Evolutionary conservation across 2,888 invertebrate genomes (phyloP).

Genomic region (Chelonus formosanus): DNA sequence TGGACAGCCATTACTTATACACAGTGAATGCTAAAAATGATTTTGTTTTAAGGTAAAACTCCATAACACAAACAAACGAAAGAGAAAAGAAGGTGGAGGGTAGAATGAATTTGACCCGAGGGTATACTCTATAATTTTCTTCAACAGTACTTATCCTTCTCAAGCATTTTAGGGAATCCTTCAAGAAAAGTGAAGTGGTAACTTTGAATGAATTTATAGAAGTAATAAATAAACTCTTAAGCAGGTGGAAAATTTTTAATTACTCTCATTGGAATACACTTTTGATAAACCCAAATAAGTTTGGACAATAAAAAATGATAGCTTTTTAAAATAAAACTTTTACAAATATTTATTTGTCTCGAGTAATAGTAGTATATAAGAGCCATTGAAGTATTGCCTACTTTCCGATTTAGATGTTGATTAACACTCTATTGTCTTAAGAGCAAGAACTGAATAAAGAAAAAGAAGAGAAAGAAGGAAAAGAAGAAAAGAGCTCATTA

Average conservation of each 20-base stretch:
- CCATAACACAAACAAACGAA: constrained; percentile 26
- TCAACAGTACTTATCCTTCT: constrained; percentile 24
- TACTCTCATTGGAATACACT: too few relatives aligned
- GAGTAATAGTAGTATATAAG: neutral
- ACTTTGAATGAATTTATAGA: constrained; percentile 16
- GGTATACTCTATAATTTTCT: constrained; percentile 27
- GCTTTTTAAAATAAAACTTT: too few relatives aligned
- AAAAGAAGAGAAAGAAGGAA: neutral
- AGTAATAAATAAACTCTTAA: constrained; percentile 24
- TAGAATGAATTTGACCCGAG: constrained; percentile 28
- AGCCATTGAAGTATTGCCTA: constrained; percentile 1
- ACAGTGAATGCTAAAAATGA: too few relatives aligned
- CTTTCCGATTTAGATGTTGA: constrained; percentile 19
- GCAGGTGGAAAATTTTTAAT: neutral
- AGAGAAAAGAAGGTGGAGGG: constrained; percentile 7
- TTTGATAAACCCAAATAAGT: too few relatives aligned
- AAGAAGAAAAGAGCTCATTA: constrained; percentile 18
- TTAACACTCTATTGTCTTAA: constrained; percentile 16
- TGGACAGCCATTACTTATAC: too few relatives aligned
- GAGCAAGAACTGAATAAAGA: neutral
- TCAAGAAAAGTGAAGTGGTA: constrained; percentile 9
- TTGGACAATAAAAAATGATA: too few relatives aligned
- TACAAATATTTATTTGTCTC: too few relatives aligned
- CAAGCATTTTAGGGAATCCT: constrained; percentile 24
- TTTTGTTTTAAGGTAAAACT: too few relatives aligned